These are phyloP conservation scores for Amia ocellicauda DNA, from an alignment of 2,113 vertebrate species.

Conservation along the genomic window DNA sequence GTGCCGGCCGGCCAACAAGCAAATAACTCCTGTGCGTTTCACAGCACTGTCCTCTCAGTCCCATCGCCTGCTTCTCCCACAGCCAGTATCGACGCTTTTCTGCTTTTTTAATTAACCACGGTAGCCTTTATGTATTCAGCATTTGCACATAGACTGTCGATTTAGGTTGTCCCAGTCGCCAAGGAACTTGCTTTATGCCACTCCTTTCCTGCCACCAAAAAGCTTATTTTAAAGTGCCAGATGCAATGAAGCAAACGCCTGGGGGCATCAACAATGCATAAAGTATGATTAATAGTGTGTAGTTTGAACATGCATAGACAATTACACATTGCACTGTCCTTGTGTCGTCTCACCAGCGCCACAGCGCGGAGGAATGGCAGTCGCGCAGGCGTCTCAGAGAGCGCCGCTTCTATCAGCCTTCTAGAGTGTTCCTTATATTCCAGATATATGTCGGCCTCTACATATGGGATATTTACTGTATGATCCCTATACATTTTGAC, in stretches of 20 bases:
- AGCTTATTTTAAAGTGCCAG: not conserved
- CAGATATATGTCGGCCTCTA: too few species aligned
- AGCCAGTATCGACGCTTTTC: not conserved
- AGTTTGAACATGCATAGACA: too few species aligned
- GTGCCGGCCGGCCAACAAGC: not conserved
- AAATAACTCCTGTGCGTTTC: not conserved
- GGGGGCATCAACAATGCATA: not conserved
- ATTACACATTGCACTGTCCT: too few species aligned
- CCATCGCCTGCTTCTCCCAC: not conserved
- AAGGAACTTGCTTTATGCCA: not conserved
- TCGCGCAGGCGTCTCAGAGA: slow-evolving; percentile 52
- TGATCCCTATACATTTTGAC: slow-evolving; percentile 37
- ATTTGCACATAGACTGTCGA: slow-evolving; percentile 34
- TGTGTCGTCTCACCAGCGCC: too few species aligned
- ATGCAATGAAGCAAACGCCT: not conserved
- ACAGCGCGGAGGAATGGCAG: slow-evolving; percentile 41
- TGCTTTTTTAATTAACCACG: slow-evolving; percentile 27
- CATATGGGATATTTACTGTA: too few species aligned
- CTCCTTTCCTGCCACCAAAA: slow-evolving; percentile 1
- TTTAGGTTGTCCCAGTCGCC: slow-evolving; percentile 8
- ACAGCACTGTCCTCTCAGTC: not conserved
- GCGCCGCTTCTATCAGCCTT: slow-evolving; percentile 86
- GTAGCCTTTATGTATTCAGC: slow-evolving; percentile 3
- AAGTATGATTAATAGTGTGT: slow-evolving; percentile 2
- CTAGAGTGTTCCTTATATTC: slow-evolving; percentile 66